Evolutionary conservation across 2,888 invertebrate genomes (phyloP).

Genomic region (Phlogophora meticulosa): DNA sequence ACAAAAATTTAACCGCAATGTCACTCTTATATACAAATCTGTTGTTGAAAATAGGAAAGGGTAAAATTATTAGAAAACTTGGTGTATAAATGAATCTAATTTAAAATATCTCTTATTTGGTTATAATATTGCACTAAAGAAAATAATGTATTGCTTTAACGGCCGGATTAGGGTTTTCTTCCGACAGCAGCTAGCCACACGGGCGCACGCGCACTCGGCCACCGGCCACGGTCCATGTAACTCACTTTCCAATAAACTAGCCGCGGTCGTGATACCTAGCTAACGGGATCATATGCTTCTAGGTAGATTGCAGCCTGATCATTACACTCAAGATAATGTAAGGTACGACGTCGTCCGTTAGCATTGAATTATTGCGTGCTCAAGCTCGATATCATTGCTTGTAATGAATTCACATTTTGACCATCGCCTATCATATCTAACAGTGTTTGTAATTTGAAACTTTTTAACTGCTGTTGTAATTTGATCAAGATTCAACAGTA

Average conservation of each 20-base stretch:
- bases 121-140: conserved; percentile 31
- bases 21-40: conserved; percentile 30
- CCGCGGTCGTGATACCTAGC: conserved; percentile 86
- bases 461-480: conserved; percentile 24
- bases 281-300: conserved; percentile 87
- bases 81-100: not conserved
- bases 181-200: conserved; percentile 69
- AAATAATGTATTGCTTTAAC: conserved; percentile 62
- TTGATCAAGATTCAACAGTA: conserved; percentile 24
- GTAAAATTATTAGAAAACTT: not conserved
- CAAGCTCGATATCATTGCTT: conserved; percentile 38
- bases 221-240: conserved; percentile 81
- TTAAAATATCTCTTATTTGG: not conserved
- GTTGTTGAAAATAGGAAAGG: conserved; percentile 2
- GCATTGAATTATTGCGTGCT: conserved; percentile 56
- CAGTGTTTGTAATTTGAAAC: no score
- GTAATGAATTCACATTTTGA: conserved; percentile 38
- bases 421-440: conserved; percentile 38
- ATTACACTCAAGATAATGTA: conserved; percentile 75
- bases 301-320: conserved; percentile 77
- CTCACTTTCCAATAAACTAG: conserved; percentile 89
- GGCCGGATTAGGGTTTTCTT: conserved; percentile 75
- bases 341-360: conserved; percentile 63
- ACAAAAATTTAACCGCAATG: conserved; percentile 47
- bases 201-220: conserved; percentile 73